Conservation (phyloP, 2,113 vertebrate species). For the Callipepla squamata region DNA sequence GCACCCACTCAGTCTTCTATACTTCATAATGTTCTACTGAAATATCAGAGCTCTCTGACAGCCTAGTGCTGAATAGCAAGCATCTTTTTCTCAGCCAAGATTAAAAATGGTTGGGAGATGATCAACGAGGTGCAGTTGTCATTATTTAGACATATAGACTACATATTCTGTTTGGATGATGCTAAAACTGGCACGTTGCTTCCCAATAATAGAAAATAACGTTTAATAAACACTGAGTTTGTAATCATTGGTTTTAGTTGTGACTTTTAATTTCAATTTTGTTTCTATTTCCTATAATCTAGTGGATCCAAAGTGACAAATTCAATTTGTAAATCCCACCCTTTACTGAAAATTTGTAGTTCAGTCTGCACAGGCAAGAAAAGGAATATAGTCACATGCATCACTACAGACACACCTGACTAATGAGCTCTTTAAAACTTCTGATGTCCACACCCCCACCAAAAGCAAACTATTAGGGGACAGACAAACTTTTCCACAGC, state of each 20-base stretch:
- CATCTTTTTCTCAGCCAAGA: neutral
- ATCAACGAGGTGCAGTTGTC: neutral
- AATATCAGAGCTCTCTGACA: constrained; percentile 13
- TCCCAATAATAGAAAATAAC: constrained; percentile 14
- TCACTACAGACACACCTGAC: neutral
- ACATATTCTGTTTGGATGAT: neutral
- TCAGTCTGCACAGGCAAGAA: neutral
- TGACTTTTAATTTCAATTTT: neutral
- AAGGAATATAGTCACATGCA: neutral
- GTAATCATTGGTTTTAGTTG: neutral
- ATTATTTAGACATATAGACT: neutral
- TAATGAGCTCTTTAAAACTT: neutral
- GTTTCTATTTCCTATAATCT: constrained; percentile 23
- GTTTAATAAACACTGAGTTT: neutral
- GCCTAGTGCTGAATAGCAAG: neutral
- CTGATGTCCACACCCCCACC: neutral
- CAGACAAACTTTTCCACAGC: neutral
- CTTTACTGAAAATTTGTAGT: neutral
- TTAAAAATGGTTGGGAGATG: neutral
- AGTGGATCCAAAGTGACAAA: neutral
- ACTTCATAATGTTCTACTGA: constrained; percentile 7
- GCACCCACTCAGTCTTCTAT: neutral
- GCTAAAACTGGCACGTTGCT: neutral
- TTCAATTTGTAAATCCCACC: neutral
- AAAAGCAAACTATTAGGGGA: neutral